Evolutionary conservation across 2,888 invertebrate species (phyloP), one percentile per base, ranked within the genome.

Genomic region (Dysmachus trigonus): DNA sequence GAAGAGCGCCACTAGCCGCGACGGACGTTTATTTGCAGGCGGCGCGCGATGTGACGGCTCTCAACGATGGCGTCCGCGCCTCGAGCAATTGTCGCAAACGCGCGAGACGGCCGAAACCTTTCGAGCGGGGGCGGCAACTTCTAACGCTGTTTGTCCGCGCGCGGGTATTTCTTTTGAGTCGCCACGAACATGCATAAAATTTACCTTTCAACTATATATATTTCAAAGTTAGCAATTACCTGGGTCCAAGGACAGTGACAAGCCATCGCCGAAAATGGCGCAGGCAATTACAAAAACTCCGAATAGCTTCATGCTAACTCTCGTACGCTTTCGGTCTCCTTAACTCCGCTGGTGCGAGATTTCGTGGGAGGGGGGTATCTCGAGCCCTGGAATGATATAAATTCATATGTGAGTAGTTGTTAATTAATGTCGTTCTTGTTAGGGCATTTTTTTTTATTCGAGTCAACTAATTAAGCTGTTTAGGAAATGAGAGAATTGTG

Each of bases 211-310:
- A 77, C 82, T 87, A 74, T 35, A n/a, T 74, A n/a, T n/a, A 30
- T 82, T 18, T 33, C 15, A 33, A 33, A 33, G 33, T 22, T 41
- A 38, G 15, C 13, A 38, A 85, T 51, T 91, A 92, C 92, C 92
- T 92, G 92, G 92, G 91, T 92, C 92, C 87, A 92, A 89, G 88
- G 92, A 92, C 88, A 92, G 89, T 88, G 91, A 90, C 88, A 90
- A 89, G 89, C 90, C 90, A 89, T 90, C 89, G 88, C 89, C 90
- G 88, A 91, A 87, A 89, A 89, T 89, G 90, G 88, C 89, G 88
- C 89, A 84, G 53, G 87, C 30, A 85, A 88, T 86, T 53, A 89
- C 53, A 87, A 91, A 87, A 88, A 90, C 88, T 88, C 89, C 90
- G 88, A 90, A 86, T 89, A 90, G 90, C 90, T 90, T 90, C 92